Evolutionary conservation across 2,888 invertebrate genomes (phyloP).

Genomic region (Baronia brevicornis): DNA sequence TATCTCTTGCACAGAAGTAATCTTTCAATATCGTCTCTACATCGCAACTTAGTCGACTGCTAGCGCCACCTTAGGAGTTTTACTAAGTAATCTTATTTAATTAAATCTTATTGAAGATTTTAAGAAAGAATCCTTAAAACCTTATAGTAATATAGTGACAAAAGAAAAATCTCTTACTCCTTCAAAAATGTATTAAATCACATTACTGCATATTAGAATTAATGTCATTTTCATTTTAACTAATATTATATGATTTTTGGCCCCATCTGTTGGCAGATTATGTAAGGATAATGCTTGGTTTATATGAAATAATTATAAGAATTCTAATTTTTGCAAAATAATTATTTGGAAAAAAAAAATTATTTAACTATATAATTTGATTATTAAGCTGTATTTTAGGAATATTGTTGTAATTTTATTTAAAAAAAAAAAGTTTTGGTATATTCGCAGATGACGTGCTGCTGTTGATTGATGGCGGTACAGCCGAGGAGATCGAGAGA

Average conservation of each 20-base stretch:
- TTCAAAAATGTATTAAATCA: neutral
- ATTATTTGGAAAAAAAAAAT: too few species aligned
- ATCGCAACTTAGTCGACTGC: neutral
- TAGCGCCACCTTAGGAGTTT: neutral
- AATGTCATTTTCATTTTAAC: neutral
- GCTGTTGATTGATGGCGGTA: too few species aligned
- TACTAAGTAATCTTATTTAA: neutral
- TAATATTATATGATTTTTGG: too few species aligned
- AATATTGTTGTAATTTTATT: too few species aligned
- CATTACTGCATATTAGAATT: neutral
- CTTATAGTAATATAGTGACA: too few species aligned
- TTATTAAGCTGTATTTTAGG: too few species aligned
- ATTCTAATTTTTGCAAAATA: neutral
- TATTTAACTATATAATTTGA: too few species aligned
- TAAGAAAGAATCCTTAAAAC: too few species aligned
- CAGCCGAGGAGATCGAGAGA: too few species aligned
- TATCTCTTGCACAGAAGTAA: slow-evolving; percentile 14
- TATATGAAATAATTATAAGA: neutral
- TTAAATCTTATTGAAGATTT: neutral
- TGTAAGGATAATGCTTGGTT: neutral
- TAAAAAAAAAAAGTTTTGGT: too few species aligned
- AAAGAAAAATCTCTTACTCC: neutral
- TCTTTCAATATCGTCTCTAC: slow-evolving; percentile 10
- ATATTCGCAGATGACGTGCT: too few species aligned
- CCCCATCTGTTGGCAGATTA: neutral